Base-by-base conservation (phyloP, 1,140 invertebrate species). In the Drosophila kanapiae region DNA sequence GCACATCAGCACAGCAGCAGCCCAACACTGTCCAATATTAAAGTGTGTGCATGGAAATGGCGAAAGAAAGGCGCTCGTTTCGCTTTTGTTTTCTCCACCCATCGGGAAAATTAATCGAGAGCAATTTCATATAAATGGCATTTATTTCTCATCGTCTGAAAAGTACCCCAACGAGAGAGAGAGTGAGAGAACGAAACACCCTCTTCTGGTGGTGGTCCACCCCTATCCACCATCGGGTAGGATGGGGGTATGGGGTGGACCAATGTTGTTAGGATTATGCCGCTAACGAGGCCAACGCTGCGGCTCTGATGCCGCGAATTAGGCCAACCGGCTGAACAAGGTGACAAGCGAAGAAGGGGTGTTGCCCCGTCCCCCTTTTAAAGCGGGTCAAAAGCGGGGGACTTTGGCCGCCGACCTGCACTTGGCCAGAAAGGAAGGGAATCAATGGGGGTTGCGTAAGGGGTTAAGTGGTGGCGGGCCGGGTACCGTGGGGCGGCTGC, bases 111-210 rank as follows among this genome's bases (percentile, higher is more conserved):
- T 84, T 84, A 71, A 84, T 84, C 65, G 81, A 84, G 61, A 74
- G 60, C 81, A 63, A 80, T 84, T 83, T 84, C 71, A 76, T 84
- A 84, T 70, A 80, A 84, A 84, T 84, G 75, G 75, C 81, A 65
- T 62, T 57, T 81, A 70, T 70, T 76, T 57, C 51, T 65, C 75
- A 78, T 35, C 51, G 69, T 65, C 69, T 43, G 37, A 35, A 67
- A 67, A 31, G 48, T 47, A 69, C 18, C n/a, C 42, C 14, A 29
- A 38, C 14, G 42, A 14, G 29, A 40, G 18, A 31, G 18, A 23
- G 40, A 40, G 42, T 14, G 14, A 9, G 42, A 14, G 43, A 61
- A 47, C n/a, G 31, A 18, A 53, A 40, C 59, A 47, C 42, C 35
- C 40, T 54, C 53, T 29, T 47, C 23, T 10, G 14, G 31, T 23